phyloP scores from a whole-genome alignment of 2,113 vertebrate genomes.

The Ptilorrhoa leucosticta region DNA sequence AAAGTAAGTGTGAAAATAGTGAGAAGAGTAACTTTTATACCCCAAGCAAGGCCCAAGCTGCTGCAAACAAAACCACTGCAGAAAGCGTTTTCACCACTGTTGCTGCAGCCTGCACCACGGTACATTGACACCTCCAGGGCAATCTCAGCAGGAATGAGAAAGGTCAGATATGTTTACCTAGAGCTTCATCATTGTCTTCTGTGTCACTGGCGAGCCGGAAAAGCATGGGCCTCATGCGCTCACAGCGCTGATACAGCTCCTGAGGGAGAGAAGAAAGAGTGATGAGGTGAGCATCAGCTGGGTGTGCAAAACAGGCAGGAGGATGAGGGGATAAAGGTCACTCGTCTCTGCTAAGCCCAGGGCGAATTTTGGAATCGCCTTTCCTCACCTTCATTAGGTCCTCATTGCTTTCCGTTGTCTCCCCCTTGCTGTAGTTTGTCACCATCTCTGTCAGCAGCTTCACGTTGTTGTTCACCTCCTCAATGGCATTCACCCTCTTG shows the following conservation, averaged over 20 bases:
- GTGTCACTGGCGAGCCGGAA: conserved; percentile 95
- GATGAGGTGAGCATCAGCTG: background rate
- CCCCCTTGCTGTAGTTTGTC: conserved; percentile 81
- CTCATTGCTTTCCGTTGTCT: conserved; percentile 81
- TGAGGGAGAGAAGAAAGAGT: conserved; percentile 33
- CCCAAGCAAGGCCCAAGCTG: background rate
- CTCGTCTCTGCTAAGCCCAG: background rate
- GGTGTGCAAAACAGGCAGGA: background rate
- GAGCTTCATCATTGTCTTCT: conserved; percentile 95
- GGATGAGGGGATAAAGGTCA: background rate
- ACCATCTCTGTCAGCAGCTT: conserved; percentile 92
- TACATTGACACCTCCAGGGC: background rate
- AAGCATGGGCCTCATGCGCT: conserved; percentile 94
- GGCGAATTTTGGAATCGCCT: background rate
- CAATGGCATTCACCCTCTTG: conserved; percentile 91
- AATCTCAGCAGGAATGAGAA: background rate
- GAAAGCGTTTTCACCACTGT: accelerated
- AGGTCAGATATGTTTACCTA: conserved; percentile 73
- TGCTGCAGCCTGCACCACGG: background rate
- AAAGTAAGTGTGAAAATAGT: background rate
- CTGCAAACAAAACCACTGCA: background rate
- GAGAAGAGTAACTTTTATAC: background rate
- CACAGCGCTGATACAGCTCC: conserved; percentile 95
- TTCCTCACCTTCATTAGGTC: conserved; percentile 90
- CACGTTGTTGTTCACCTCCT: conserved; percentile 95